These are phyloP conservation scores for Cirrhinus molitorella DNA, from an alignment of 2,797 vertebrate species.

Conservation along the genomic window DNA sequence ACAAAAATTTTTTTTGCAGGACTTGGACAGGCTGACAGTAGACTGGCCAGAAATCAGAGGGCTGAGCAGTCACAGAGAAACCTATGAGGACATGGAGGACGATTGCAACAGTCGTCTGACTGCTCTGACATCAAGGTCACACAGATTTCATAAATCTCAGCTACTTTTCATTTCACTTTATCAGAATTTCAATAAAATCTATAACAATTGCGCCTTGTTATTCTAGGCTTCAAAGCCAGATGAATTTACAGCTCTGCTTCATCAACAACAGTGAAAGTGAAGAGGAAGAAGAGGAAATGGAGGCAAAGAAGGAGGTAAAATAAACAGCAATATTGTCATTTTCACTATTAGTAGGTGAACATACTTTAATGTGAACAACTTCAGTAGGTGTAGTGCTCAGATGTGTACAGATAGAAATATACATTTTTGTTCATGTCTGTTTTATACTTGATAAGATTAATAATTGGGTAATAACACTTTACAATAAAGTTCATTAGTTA, in stretches of 20 bases:
- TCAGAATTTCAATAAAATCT: conserved; percentile 5
- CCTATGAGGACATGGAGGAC: conserved; percentile 76
- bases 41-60: conserved; percentile 65
- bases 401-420: not conserved
- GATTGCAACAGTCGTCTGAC: conserved; percentile 75
- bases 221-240: conserved; percentile 75
- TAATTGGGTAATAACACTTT: no score
- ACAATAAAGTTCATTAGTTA: no score
- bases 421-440: not conserved
- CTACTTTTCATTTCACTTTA: not conserved
- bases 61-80: conserved; percentile 65
- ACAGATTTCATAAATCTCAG: not conserved
- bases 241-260: conserved; percentile 83
- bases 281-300: conserved; percentile 72
- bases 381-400: not conserved
- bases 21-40: conserved; percentile 60
- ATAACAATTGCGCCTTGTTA: not conserved
- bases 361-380: not conserved
- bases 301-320: conserved; percentile 64
- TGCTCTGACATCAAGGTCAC: conserved; percentile 77
- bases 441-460: not conserved
- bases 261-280: conserved; percentile 84
- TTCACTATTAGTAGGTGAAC: not conserved
- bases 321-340: not conserved
- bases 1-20: conserved; percentile 52